phyloP scores from a whole-genome alignment of 2,113 vertebrate genomes.

The Diadophis punctatus region DNA sequence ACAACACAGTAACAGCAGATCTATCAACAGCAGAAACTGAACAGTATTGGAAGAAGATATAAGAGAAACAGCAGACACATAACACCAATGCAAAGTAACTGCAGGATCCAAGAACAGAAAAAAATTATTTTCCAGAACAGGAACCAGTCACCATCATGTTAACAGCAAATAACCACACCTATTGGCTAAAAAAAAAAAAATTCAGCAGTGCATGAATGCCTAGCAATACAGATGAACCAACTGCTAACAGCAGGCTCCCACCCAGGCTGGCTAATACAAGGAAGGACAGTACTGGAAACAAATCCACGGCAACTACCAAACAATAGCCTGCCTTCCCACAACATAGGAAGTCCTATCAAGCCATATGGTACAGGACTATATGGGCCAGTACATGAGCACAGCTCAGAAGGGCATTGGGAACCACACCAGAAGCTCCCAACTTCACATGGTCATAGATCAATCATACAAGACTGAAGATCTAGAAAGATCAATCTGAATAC shows the following conservation, averaged over 20 bases:
- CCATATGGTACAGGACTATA: too few species aligned
- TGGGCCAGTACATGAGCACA: too few species aligned
- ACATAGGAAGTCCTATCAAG: too few species aligned
- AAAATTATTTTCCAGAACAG: not conserved
- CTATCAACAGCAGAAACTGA: not conserved
- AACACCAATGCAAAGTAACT: not conserved
- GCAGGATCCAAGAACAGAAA: not conserved
- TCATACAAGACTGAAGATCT: not conserved
- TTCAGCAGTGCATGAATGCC: not conserved
- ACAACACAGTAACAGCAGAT: not conserved
- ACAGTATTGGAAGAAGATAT: not conserved
- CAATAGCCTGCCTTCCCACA: not conserved
- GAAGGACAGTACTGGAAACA: not conserved
- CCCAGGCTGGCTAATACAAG: not conserved
- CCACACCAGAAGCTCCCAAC: not conserved
- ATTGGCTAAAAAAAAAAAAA: not conserved
- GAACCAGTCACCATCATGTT: not conserved
- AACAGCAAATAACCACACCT: not conserved
- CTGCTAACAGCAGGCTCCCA: not conserved
- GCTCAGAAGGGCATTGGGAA: not conserved
- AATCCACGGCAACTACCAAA: not conserved
- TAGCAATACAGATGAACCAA: not conserved
- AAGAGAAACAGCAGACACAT: not conserved
- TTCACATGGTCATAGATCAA: not conserved
- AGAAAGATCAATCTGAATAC: not conserved